Evolutionary conservation across 2,888 invertebrate genomes (phyloP), one percentile per base, ranked within the genome.

Genomic region (Synergus japonicus): DNA sequence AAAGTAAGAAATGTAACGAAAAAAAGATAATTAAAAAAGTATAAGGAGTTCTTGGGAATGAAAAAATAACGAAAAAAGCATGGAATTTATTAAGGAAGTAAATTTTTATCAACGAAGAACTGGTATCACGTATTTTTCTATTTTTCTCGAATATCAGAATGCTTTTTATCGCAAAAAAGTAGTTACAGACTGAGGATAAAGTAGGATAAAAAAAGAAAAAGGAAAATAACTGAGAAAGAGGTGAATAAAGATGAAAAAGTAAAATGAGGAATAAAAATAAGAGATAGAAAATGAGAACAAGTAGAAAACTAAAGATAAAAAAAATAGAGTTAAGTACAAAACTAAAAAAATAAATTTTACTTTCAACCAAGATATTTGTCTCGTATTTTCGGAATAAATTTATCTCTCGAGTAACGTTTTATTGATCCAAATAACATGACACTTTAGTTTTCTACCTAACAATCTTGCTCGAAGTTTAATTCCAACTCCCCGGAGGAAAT

Each of bases 131-230:
- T 60, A 60, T 60, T 22, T 60, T 60, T 60, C 60, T 60, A 18
- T 60, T 60, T 60, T 60, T 12, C 22, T 60, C 10, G 60, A 65
- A 65, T 65, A 65, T 65, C 7, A 65, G 9, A 65, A 41, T n/a
- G 43, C 37, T n/a, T 37, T 41, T 65, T 65, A 41, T 64, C 13
- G 29, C 64, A 65, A 65, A 64, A 64, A 64, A 41, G 65, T 60
- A 60, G 60, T 60, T 22, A 60, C 60, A 60, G 60, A 22, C 9
- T 4, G 22, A 60, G 22, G 18, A 60, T 60, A 65, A 65, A n/a
- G 37, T 43, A 18, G 9, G 15, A 9, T 43, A n/a, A 15, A 64
- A 64, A 64, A 37, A 58, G 7, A 65, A 65, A 13, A 29, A n/a
- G 4, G 9, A 41, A 8, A 8, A 2, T 43, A 65, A 13, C 41